Conservation (phyloP, 2,888 invertebrate species). For the Nudaria mundana region DNA sequence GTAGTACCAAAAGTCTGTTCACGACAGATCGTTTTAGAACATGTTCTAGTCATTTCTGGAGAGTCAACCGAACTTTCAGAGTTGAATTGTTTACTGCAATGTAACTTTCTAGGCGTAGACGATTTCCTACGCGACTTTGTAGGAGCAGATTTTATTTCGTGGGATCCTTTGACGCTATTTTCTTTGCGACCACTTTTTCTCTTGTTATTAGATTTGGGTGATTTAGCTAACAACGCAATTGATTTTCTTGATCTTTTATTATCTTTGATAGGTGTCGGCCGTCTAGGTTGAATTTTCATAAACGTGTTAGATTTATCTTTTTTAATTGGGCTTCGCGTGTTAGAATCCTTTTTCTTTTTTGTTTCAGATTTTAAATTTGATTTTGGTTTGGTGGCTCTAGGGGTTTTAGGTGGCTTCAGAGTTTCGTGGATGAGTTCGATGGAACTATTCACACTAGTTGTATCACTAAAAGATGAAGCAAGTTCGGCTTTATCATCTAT, state of each 20-base stretch:
- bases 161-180: constrained; percentile 27
- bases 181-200: constrained; percentile 46
- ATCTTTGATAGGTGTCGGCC: constrained; percentile 56
- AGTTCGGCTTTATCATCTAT: constrained; percentile 38
- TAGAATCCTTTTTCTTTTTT: constrained; percentile 26
- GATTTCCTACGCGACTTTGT: constrained; percentile 75
- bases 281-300: constrained; percentile 66
- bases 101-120: constrained; percentile 71
- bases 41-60: constrained; percentile 37
- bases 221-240: constrained; percentile 26
- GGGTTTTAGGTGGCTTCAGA: constrained; percentile 14
- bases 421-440: constrained; percentile 31
- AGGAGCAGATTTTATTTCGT: constrained; percentile 37
- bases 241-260: constrained; percentile 38
- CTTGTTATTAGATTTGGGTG: constrained; percentile 27
- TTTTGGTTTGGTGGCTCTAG: constrained; percentile 33
- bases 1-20: constrained; percentile 26
- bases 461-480: constrained; percentile 44
- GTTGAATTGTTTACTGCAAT: constrained; percentile 59
- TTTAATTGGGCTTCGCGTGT: constrained; percentile 52
- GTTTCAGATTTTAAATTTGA: constrained; percentile 13
- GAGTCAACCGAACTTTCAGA: constrained; percentile 54
- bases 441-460: constrained; percentile 36
- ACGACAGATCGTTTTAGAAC: constrained; percentile 20
- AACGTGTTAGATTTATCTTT: constrained; percentile 54